phyloP scores from a whole-genome alignment of 1,140 invertebrate species.

The Anthonomus grandis region DNA sequence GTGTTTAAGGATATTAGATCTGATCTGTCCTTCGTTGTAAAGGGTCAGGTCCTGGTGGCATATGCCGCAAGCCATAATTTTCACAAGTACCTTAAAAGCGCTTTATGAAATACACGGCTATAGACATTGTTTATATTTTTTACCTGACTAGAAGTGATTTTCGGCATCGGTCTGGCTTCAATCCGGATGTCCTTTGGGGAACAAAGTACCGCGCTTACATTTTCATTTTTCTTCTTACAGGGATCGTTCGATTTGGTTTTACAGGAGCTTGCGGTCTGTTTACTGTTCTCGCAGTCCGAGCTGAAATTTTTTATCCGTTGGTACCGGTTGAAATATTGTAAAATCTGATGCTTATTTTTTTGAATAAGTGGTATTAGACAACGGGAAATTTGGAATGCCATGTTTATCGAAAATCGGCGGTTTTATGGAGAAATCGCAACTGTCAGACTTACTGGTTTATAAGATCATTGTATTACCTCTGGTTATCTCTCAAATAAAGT shows the following conservation, averaged over 20 bases:
- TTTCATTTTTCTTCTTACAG: conserved; percentile 6
- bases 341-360: conserved; percentile 8
- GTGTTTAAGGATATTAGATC: conserved; percentile 70
- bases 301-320: not conserved
- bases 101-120: not conserved
- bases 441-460: too few relatives aligned
- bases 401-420: too few relatives aligned
- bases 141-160: conserved; percentile 55
- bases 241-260: too few relatives aligned
- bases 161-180: not conserved
- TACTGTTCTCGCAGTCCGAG: not conserved
- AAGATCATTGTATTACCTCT: too few relatives aligned
- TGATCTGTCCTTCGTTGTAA: conserved; percentile 77
- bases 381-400: conserved; percentile 11
- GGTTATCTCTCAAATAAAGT: too few relatives aligned
- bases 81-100: conserved; percentile 73
- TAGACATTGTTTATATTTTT: not conserved
- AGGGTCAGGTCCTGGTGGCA: conserved; percentile 94
- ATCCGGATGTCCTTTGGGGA: conserved; percentile 3
- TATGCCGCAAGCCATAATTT: conserved; percentile 86
- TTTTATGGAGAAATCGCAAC: too few relatives aligned
- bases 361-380: conserved; percentile 10
- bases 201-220: conserved; percentile 11
- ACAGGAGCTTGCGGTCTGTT: too few relatives aligned
- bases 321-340: not conserved